These are phyloP conservation scores for Gasteruption jaculator DNA, from an alignment of 2,888 invertebrate genomes.

Conservation along the genomic window DNA sequence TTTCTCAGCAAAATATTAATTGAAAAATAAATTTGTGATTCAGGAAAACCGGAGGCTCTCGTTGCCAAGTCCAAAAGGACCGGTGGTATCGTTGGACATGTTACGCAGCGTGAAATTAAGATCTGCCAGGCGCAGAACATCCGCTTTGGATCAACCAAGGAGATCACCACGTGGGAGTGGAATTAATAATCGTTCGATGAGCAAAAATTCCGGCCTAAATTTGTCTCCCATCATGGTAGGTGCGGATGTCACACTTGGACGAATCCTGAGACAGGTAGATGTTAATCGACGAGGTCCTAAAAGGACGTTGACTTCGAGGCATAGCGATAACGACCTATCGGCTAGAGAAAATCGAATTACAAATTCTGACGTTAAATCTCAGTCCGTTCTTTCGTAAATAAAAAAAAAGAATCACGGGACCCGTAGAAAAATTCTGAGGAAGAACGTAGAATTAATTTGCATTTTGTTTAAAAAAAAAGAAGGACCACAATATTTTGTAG, in stretches of 20 bases:
- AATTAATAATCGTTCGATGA: slow-evolving; percentile 23
- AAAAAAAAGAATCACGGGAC: too few species aligned
- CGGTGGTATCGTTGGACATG: slow-evolving; percentile 45
- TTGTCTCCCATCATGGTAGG: slow-evolving; percentile 34
- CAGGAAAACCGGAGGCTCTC: slow-evolving; percentile 34
- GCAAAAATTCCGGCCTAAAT: slow-evolving; percentile 26
- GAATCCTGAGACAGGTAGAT: slow-evolving; percentile 35
- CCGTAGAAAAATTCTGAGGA: too few species aligned
- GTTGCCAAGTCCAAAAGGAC: slow-evolving; percentile 31
- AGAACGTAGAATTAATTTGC: too few species aligned
- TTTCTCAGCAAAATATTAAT: neutral
- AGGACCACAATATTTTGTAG: too few species aligned
- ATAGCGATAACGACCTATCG: slow-evolving; percentile 22
- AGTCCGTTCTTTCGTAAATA: too few species aligned
- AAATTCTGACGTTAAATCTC: too few species aligned
- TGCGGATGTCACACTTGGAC: slow-evolving; percentile 29
- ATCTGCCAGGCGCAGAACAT: slow-evolving; percentile 37
- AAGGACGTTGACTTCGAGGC: slow-evolving; percentile 22
- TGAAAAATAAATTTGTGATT: slow-evolving; percentile 12
- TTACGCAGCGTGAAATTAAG: slow-evolving; percentile 45
- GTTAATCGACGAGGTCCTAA: slow-evolving; percentile 26
- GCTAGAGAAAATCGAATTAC: too few species aligned
- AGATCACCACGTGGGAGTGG: slow-evolving; percentile 37
- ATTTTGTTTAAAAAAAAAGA: too few species aligned
- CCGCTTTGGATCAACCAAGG: slow-evolving; percentile 24